Conservation (phyloP, 2,113 vertebrate species). For the Nothocercus julius region DNA sequence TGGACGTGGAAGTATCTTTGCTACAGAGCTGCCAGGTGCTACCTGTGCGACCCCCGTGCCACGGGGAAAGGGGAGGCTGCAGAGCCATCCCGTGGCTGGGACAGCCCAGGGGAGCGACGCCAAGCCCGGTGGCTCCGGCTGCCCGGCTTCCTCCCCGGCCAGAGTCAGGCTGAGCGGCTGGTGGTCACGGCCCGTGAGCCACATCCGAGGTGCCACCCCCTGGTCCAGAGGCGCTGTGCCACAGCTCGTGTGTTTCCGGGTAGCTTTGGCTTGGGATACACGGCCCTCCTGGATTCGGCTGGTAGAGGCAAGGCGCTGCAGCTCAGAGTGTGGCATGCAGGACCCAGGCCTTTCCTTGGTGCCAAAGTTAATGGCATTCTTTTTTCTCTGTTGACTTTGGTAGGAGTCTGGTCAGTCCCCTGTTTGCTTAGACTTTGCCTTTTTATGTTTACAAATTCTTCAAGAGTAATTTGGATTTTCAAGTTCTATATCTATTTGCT, state of each 20-base stretch:
- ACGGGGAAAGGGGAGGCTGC: neutral
- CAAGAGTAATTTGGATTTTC: neutral
- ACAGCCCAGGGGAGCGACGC: neutral
- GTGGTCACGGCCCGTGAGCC: neutral
- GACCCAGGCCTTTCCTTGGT: neutral
- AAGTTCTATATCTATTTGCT: neutral
- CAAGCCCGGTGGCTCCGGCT: fast-evolving
- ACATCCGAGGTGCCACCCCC: fast-evolving
- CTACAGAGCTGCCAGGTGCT: neutral
- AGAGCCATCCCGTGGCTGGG: neutral
- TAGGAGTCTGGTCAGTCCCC: neutral
- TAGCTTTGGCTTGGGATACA: neutral
- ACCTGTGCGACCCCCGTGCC: neutral
- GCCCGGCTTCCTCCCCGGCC: fast-evolving
- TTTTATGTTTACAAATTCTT: neutral
- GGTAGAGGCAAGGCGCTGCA: neutral
- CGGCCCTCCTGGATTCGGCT: neutral
- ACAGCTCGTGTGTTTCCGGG: neutral
- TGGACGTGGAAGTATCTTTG: neutral
- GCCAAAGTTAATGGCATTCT: neutral
- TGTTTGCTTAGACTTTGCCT: neutral
- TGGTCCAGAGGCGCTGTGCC: neutral
- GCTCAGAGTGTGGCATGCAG: neutral
- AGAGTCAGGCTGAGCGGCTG: neutral
- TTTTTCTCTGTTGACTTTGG: neutral